A percentile compares a stretch with the other conserved stretches of the same genome.
Conservation (phyloP, 2,797 vertebrate species). For the Gouania willdenowi region DNA sequence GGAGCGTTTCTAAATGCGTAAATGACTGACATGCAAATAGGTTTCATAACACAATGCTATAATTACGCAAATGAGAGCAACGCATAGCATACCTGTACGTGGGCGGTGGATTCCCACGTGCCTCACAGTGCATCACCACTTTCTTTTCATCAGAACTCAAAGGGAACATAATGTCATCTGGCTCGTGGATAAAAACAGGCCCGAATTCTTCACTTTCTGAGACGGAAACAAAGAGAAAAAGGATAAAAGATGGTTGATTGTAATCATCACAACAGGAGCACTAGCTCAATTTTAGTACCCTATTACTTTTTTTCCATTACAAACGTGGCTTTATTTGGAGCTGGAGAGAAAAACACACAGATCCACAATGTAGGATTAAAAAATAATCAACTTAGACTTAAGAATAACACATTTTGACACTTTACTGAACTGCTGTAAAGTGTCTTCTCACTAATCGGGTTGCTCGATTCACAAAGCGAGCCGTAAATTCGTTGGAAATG, state of each 20-base stretch:
- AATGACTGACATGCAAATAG: conserved; percentile 19
- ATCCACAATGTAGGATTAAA: conserved; percentile 4
- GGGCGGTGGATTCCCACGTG: conserved; percentile 82
- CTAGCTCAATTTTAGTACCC: conserved; percentile 10
- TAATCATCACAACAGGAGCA: conserved; percentile 18
- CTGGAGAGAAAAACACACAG: conserved; percentile 1
- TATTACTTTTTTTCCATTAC: conserved; percentile 19
- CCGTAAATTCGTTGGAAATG: background rate
- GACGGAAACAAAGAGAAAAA: conserved; percentile 1
- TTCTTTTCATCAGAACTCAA: conserved; percentile 90
- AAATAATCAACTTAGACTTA: conserved; percentile 1
- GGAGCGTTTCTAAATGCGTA: too few relatives aligned
- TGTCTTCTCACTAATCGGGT: background rate
- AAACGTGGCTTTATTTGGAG: too few relatives aligned
- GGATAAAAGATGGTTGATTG: conserved; percentile 11
- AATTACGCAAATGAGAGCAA: conserved; percentile 13
- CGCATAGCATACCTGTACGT: conserved; percentile 81
- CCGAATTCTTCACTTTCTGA: conserved; percentile 89
- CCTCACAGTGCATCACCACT: conserved; percentile 88
- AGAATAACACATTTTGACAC: background rate
- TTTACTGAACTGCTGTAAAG: background rate
- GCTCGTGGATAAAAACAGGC: conserved; percentile 88
- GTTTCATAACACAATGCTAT: background rate
- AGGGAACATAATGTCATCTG: conserved; percentile 85
- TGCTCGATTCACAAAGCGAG: background rate